Base-by-base conservation (phyloP, 2,888 invertebrate genomes). In the Aphidoletes aphidimyza region DNA sequence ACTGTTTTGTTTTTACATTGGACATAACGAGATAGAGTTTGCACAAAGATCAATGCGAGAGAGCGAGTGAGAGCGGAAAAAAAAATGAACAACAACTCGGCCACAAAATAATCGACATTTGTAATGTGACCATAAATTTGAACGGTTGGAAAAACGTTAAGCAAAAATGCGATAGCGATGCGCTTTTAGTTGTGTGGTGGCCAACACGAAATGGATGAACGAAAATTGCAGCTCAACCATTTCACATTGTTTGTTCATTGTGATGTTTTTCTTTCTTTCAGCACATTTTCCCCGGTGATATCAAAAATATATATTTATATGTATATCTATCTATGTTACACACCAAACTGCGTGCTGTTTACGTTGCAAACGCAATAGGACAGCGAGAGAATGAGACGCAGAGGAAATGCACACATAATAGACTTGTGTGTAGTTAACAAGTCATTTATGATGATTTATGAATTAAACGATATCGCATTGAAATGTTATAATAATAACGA, bases 41-140 rank as follows among this genome's bases (percentile, higher is more conserved):
- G 49, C 6, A 49, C 5, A 69, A 2, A 9, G 47, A 47, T 17
- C 2, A n/a, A 22, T 22, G 54, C 22, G 22, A 54, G 22, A 1
- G 11, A 39, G 39, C 39, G 39, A 39, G 5, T 39, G 54, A 54
- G 22, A 69, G n/a, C 6, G 30, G 8, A 34, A 30, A 69, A 69
- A 37, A 36, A 81, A n/a, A n/a, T 3, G 5, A 37, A 37, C 78
- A 34, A 78, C 78, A 37, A 37, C 22, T 81, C 37, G 30, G 22
- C 81, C 81, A 81, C 81, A 81, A 81, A 81, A 81, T 81, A 81
- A 81, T 81, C 81, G 81, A 81, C 81, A 81, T 81, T 81, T 81
- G 81, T 81, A 81, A 81, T 81, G 37, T 81, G 81, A 81, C 81
- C 81, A 81, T 81, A 81, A 81, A 81, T 81, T 37, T 37, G 9